A percentile compares a stretch with the other conserved stretches of the same genome.
Evolutionary conservation across 2,113 vertebrate genomes (phyloP).

Genomic region (Corvus moneduloides): DNA sequence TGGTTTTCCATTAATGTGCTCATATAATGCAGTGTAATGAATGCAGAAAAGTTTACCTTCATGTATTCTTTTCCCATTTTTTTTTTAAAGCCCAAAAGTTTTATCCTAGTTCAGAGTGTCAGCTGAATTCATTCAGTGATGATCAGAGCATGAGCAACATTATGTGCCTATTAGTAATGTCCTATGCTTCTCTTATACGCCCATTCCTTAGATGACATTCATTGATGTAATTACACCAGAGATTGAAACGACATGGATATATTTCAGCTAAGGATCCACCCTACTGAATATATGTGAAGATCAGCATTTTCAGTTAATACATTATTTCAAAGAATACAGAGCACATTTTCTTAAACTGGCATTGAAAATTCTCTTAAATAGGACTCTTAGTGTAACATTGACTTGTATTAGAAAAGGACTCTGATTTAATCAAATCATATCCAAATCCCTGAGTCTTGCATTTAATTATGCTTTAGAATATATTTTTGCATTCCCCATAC

Average conservation of each 20-base stretch:
- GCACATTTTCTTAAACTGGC: background rate
- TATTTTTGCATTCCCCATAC: background rate
- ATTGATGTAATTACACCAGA: background rate
- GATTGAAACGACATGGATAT: background rate
- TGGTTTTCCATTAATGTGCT: background rate
- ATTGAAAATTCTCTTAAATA: background rate
- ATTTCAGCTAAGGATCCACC: background rate
- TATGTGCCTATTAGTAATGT: background rate
- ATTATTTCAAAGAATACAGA: background rate
- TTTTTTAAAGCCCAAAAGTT: background rate
- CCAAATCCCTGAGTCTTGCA: slow-evolving; percentile 53
- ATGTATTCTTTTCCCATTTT: background rate
- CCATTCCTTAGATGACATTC: background rate
- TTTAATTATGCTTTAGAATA: slow-evolving; percentile 56
- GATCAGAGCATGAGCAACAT: background rate
- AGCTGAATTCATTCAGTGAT: background rate
- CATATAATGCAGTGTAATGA: background rate
- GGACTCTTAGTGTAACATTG: background rate
- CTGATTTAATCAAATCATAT: slow-evolving; percentile 63
- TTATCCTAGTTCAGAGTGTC: background rate
- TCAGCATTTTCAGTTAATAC: background rate
- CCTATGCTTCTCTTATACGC: background rate
- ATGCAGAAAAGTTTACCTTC: slow-evolving; percentile 6
- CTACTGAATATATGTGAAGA: background rate
- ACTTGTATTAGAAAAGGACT: slow-evolving; percentile 48